Evolutionary conservation across 2,113 vertebrate genomes (phyloP).

Genomic region (Talpa occidentalis): DNA sequence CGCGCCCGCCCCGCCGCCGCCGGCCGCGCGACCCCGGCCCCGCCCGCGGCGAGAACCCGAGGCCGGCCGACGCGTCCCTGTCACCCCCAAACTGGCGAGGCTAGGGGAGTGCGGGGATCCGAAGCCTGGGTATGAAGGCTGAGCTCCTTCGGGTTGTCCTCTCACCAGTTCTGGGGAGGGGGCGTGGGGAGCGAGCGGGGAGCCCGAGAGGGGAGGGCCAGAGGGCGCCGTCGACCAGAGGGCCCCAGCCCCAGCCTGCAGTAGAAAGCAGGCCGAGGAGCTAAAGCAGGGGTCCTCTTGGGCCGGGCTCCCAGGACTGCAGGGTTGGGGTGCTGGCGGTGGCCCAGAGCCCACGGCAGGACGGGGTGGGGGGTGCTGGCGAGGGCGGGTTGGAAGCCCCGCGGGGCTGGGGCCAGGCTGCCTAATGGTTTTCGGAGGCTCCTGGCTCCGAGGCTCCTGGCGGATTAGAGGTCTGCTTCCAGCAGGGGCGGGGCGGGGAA

Average conservation of each 20-base stretch:
- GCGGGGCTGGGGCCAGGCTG: background rate
- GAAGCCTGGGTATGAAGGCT: background rate
- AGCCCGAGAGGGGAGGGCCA: background rate
- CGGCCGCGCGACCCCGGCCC: background rate
- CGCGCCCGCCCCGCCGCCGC: background rate
- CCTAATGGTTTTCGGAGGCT: conserved; percentile 77
- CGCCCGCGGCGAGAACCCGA: background rate
- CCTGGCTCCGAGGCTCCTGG: conserved; percentile 37
- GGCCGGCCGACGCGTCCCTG: rapidly evolving
- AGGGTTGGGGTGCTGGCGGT: background rate
- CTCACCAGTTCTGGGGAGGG: background rate
- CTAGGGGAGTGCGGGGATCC: background rate
- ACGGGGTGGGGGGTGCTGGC: background rate
- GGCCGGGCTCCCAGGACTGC: background rate
- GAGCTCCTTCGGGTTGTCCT: background rate
- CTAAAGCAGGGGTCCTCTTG: background rate
- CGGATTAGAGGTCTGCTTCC: background rate
- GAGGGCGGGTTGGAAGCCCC: background rate
- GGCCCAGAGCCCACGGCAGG: rapidly evolving
- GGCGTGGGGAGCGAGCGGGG: background rate
- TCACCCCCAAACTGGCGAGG: background rate
- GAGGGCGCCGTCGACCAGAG: rapidly evolving
- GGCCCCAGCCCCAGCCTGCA: background rate
- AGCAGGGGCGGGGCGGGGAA: background rate
- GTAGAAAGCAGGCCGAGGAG: background rate